phyloP scores from a whole-genome alignment of 2,797 vertebrate species.

The Halcyon chelicuti region DNA sequence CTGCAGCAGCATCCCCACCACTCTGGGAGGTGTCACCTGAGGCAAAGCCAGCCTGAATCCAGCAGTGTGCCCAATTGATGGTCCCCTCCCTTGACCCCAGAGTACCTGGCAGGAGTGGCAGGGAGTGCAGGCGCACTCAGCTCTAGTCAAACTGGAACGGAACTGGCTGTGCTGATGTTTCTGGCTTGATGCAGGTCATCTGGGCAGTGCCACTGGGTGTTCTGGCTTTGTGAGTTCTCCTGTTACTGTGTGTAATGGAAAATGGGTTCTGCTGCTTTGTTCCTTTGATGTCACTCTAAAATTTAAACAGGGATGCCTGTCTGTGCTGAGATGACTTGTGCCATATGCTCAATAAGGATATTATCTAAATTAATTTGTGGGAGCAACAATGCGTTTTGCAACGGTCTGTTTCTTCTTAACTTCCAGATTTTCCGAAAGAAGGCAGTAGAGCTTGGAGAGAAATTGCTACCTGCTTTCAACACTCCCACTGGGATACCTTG shows the following conservation, averaged over 20 bases:
- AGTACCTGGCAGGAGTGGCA: accelerated
- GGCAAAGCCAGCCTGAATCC: not conserved
- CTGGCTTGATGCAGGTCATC: not conserved
- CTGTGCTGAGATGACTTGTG: not conserved
- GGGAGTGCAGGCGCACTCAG: accelerated
- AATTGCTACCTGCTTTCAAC: conserved; percentile 95
- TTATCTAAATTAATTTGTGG: not conserved
- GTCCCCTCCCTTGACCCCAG: not conserved
- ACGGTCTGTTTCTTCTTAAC: conserved; percentile 58
- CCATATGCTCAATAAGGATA: accelerated
- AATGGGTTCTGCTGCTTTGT: accelerated
- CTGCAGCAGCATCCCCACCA: accelerated
- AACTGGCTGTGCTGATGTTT: accelerated
- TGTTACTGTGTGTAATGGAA: not conserved
- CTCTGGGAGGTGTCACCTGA: accelerated
- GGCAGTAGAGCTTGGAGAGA: conserved; percentile 95
- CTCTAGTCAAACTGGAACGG: accelerated
- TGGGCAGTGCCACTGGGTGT: not conserved
- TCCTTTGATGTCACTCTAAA: not conserved
- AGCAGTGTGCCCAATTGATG: accelerated
- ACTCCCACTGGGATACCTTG: conserved; percentile 98
- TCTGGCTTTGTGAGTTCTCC: not conserved
- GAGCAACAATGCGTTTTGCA: not conserved
- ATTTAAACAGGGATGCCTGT: not conserved
- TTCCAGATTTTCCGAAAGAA: conserved; percentile 92